phyloP scores from a whole-genome alignment of 2,888 invertebrate genomes.

The Ligdia adustata region DNA sequence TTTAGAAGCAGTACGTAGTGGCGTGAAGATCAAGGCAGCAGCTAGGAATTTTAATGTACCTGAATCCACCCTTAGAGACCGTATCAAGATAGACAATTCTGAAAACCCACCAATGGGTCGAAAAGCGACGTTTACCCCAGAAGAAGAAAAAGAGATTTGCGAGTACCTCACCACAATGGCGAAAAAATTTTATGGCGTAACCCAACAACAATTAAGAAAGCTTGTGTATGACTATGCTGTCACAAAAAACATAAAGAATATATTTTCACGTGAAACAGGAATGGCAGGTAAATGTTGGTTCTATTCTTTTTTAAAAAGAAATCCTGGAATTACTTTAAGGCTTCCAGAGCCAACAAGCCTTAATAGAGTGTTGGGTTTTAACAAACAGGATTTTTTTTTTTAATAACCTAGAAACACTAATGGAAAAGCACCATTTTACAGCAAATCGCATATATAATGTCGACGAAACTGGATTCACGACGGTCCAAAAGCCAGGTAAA shows the following conservation, averaged over 20 bases:
- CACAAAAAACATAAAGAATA: slow-evolving; percentile 13
- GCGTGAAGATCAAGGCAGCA: slow-evolving; percentile 8
- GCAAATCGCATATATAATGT: slow-evolving; percentile 7
- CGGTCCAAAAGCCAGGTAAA: too few relatives aligned
- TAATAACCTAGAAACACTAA: slow-evolving; percentile 6
- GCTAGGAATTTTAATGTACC: slow-evolving; percentile 13
- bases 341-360: slow-evolving; percentile 5
- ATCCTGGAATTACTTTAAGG: slow-evolving; percentile 3
- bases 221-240: slow-evolving; percentile 9
- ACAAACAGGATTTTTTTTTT: slow-evolving; percentile 7
- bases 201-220: slow-evolving; percentile 13
- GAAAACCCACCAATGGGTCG: slow-evolving; percentile 2
- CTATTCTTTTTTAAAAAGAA: slow-evolving; percentile 17
- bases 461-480: background rate
- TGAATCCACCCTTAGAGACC: slow-evolving; percentile 9
- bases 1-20: background rate
- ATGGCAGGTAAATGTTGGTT: slow-evolving; percentile 11
- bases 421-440: slow-evolving; percentile 2
- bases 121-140: slow-evolving; percentile 9
- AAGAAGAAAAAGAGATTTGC: slow-evolving; percentile 8
- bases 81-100: background rate
- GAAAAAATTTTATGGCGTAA: slow-evolving; percentile 15
- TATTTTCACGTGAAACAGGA: slow-evolving; percentile 8
- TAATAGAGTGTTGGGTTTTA: slow-evolving; percentile 7
- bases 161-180: slow-evolving; percentile 4